Base-by-base conservation (phyloP, 2,113 vertebrate genomes). In the Dicrurus megarhynchus region DNA sequence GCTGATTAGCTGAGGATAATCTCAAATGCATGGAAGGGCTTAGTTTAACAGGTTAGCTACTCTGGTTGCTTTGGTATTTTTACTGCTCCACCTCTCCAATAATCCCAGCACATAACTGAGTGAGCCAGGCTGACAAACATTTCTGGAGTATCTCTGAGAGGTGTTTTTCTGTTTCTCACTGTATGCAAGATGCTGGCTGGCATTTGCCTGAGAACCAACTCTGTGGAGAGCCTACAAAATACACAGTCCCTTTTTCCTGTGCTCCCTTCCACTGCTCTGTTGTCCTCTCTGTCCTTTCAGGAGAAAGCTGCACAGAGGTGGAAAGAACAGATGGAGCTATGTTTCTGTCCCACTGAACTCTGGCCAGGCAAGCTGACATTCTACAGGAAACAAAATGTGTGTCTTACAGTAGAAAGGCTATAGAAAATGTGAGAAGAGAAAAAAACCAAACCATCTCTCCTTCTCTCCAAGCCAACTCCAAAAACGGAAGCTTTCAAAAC, bases 1-100 rank as follows among this genome's bases (percentile, higher is more conserved):
- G 47, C 84, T 3, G n/a, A 94, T 96, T 93, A 97, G 61, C 63
- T 39, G 41, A 94, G 89, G 90, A 96, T 95, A 93, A 97, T 95
- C 96, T 89, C 77, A 82, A 97, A 65, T 82, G 89, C 89, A 89
- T 87, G 95, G 70, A 92, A 95, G 69, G 59, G 90, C 86, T 97
- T 96, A 92, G 42, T 86, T 85, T 77, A 89, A 93, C 89, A 92
- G 71, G 91, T 95, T 91, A 92, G 64, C 50, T 89, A 18, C 71
- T 74, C 44, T 23, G 44, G 81, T 53, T 2, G 0, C 33, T 85
- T 84, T 9, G 42, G 52, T 56, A 55, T 81, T 85, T 86, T 93
- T 84, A 23, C 27, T 41, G 32, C 75, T 86, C 32, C 21, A 46
- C 28, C 50, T 65, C 67, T 3, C 1, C 76, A 70, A 52, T 20